Evolutionary conservation across 2,113 vertebrate species (phyloP).

Genomic region (Notarius lentiginosus): DNA sequence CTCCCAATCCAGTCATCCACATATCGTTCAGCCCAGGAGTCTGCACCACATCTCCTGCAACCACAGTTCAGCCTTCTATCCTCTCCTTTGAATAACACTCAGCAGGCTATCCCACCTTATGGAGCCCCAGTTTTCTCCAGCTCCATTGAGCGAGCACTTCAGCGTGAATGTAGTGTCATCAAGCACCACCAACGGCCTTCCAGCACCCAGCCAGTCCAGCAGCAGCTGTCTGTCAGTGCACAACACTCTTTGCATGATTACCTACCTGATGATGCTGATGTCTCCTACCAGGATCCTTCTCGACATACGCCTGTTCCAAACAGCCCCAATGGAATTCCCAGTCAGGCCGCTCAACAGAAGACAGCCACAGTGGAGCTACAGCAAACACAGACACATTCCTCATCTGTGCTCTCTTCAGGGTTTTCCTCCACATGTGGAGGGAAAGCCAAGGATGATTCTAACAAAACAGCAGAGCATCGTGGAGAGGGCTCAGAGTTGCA

Average conservation of each 20-base stretch:
- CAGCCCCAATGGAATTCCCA: constrained; percentile 81
- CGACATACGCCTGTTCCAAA: constrained; percentile 83
- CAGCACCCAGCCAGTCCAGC: constrained; percentile 83
- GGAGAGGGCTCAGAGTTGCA: constrained; percentile 75
- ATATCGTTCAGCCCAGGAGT: constrained; percentile 97
- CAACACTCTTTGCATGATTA: constrained; percentile 92
- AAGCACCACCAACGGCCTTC: constrained; percentile 99
- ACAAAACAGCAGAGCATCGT: constrained; percentile 78
- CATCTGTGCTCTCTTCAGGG: constrained; percentile 78
- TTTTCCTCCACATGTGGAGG: constrained; percentile 78
- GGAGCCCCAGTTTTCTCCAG: constrained; percentile 86
- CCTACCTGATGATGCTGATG: constrained; percentile 78
- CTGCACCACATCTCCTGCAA: constrained; percentile 94
- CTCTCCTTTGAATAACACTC: constrained; percentile 79
- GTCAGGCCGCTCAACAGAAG: constrained; percentile 86
- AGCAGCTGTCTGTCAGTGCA: constrained; percentile 81
- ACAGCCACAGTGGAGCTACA: constrained; percentile 76
- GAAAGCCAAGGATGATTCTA: constrained; percentile 82
- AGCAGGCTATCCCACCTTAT: constrained; percentile 83
- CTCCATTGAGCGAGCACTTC: constrained; percentile 96
- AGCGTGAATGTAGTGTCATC: constrained; percentile 99
- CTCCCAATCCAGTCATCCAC: constrained; percentile 95
- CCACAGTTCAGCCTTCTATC: constrained; percentile 92
- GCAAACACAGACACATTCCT: constrained; percentile 82
- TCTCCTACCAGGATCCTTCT: constrained; percentile 85